These are phyloP conservation scores for Pseudomugil gertrudae DNA, from an alignment of 2,797 vertebrate genomes.

Conservation along the genomic window DNA sequence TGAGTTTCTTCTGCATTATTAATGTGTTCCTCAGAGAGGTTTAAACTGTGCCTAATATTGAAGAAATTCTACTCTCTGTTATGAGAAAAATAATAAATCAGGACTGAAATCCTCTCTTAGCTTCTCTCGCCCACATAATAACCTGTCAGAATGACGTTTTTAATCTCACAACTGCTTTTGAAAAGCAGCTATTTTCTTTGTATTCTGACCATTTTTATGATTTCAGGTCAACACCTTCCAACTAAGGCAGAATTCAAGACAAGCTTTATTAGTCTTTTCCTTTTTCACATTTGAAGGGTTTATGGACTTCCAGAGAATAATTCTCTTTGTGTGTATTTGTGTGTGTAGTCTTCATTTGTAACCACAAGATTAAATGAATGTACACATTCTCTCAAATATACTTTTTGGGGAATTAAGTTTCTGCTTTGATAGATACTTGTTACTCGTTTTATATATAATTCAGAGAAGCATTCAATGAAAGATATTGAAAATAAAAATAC, in stretches of 20 bases:
- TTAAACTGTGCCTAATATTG: slow-evolving; percentile 8
- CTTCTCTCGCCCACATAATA: not conserved
- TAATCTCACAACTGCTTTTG: not conserved
- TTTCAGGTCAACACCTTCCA: slow-evolving; percentile 1
- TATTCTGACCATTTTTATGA: not conserved
- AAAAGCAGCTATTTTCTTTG: slow-evolving; percentile 5
- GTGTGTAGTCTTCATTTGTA: not conserved
- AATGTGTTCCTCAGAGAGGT: slow-evolving; percentile 4
- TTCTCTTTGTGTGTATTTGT: not conserved
- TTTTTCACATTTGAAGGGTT: not conserved
- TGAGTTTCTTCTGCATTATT: slow-evolving; percentile 11
- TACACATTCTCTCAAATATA: not conserved
- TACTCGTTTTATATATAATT: not conserved
- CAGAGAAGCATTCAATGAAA: not conserved
- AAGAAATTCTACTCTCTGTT: slow-evolving; percentile 13
- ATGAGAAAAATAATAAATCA: slow-evolving; percentile 10
- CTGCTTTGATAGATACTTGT: not conserved
- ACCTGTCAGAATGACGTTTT: not conserved
- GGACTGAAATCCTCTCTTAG: slow-evolving; percentile 1
- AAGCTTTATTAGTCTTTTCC: not conserved
- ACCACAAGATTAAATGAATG: not conserved
- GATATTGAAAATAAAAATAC: not conserved
- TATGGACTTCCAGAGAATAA: slow-evolving; percentile 5
- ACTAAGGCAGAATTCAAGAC: not conserved
- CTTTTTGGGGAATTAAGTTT: not conserved